A percentile compares a stretch with the other conserved stretches of the same genome.
These are phyloP conservation scores for Tachina grossa DNA, from an alignment of 2,888 invertebrate species.

Conservation along the genomic window DNA sequence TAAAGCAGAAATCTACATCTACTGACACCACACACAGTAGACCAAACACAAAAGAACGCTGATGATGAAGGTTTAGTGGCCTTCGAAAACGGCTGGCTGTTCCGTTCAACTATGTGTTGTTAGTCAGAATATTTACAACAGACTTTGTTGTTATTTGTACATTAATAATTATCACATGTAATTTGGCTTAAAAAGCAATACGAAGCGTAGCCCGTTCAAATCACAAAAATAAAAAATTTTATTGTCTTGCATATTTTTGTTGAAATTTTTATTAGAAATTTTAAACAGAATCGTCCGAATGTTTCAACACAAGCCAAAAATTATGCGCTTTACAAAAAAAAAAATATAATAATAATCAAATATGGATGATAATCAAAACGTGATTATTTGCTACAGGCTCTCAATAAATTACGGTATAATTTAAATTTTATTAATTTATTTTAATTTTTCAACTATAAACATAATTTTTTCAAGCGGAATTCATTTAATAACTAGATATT, in stretches of 20 bases:
- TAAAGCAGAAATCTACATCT: too few species aligned
- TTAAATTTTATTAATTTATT: constrained; percentile 6
- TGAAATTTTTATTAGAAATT: constrained; percentile 58
- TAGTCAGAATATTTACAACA: too few species aligned
- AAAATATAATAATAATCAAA: constrained; percentile 14
- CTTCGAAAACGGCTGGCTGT: too few species aligned
- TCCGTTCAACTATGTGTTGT: too few species aligned
- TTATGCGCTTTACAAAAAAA: not conserved
- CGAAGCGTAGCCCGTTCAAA: too few species aligned
- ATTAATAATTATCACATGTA: too few species aligned
- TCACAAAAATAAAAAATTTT: too few species aligned
- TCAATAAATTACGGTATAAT: constrained; percentile 4
- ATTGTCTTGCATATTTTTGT: constrained; percentile 30
- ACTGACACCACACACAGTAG: too few species aligned
- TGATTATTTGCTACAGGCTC: constrained; percentile 33
- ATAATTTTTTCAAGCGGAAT: constrained; percentile 4
- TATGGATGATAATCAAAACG: constrained; percentile 38
- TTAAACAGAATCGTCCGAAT: constrained; percentile 28
- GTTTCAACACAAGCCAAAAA: constrained; percentile 36
- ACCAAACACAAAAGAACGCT: too few species aligned
- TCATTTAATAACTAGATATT: not conserved
- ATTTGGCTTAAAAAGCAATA: too few species aligned
- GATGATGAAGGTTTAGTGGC: too few species aligned
- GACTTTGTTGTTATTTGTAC: too few species aligned
- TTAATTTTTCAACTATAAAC: not conserved